Conservation (phyloP, 2,888 invertebrate genomes). For the Dynastes hyllus region DNA sequence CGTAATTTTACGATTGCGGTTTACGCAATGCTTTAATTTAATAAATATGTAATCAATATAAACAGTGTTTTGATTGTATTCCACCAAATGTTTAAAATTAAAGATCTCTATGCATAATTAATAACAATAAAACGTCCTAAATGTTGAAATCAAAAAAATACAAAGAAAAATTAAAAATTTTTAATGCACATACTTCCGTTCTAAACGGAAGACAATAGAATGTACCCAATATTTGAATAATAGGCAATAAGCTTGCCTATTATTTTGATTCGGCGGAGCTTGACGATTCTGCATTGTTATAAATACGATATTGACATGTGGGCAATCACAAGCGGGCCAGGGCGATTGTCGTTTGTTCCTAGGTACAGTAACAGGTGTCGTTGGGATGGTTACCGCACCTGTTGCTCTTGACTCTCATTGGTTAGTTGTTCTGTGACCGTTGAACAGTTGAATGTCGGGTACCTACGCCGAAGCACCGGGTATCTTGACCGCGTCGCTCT, state of each 20-base stretch:
- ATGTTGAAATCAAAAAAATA: no score
- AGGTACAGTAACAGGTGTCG: conserved; percentile 44
- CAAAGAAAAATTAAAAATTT: no score
- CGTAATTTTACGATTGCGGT: no score
- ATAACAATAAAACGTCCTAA: no score
- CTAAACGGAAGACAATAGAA: no score
- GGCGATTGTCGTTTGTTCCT: conserved; percentile 25
- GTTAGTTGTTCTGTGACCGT: conserved; percentile 42
- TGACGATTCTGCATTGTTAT: conserved; percentile 10
- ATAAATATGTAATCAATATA: no score
- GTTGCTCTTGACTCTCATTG: conserved; percentile 40
- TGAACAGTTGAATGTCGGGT: conserved; percentile 16
- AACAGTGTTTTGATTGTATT: no score
- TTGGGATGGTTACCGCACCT: conserved; percentile 33
- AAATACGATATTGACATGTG: not conserved
- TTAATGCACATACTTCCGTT: no score
- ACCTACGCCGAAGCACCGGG: not conserved
- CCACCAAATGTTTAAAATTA: no score
- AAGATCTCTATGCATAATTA: no score
- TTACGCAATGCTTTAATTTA: no score
- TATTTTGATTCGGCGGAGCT: conserved; percentile 20
- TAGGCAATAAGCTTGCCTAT: not conserved
- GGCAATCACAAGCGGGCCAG: not conserved
- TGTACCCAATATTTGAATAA: no score
- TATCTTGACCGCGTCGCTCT: not conserved